Conservation (phyloP, 2,113 vertebrate genomes). For the Scatophagus argus region DNA sequence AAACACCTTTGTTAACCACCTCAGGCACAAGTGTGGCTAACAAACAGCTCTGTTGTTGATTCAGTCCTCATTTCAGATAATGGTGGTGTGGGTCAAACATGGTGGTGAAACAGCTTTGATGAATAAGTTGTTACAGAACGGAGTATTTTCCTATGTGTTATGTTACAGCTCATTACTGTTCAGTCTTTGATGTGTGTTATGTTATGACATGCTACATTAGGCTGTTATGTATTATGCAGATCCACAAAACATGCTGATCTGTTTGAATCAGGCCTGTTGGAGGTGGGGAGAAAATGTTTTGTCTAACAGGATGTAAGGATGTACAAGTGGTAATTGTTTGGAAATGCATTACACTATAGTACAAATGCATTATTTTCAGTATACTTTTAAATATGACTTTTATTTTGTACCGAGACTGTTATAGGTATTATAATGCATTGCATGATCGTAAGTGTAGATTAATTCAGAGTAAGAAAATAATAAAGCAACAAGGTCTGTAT, state of each 20-base stretch:
- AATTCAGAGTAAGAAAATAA: neutral
- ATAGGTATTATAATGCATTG: neutral
- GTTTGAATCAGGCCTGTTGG: slow-evolving; percentile 28
- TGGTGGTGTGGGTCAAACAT: slow-evolving; percentile 21
- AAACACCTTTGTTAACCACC: too few species aligned
- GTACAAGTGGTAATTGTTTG: neutral
- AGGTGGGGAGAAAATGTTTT: neutral
- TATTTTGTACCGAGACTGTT: neutral
- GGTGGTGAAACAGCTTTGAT: slow-evolving; percentile 10
- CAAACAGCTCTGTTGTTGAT: neutral
- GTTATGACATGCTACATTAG: slow-evolving; percentile 44
- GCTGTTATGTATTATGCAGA: slow-evolving; percentile 52
- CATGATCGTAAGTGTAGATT: neutral
- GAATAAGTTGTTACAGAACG: slow-evolving; percentile 28
- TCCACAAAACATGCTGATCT: slow-evolving; percentile 44
- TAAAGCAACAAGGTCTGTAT: neutral
- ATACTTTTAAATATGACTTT: neutral
- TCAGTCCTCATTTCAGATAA: neutral
- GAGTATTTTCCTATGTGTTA: slow-evolving; percentile 19
- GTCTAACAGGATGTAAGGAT: neutral
- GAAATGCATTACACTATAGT: neutral
- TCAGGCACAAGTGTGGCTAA: neutral
- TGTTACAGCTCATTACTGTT: slow-evolving; percentile 38
- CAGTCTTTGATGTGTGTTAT: slow-evolving; percentile 26
- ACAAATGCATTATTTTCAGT: neutral